Base-by-base conservation (phyloP, 1,140 invertebrate genomes). In the Heliconius himera region DNA sequence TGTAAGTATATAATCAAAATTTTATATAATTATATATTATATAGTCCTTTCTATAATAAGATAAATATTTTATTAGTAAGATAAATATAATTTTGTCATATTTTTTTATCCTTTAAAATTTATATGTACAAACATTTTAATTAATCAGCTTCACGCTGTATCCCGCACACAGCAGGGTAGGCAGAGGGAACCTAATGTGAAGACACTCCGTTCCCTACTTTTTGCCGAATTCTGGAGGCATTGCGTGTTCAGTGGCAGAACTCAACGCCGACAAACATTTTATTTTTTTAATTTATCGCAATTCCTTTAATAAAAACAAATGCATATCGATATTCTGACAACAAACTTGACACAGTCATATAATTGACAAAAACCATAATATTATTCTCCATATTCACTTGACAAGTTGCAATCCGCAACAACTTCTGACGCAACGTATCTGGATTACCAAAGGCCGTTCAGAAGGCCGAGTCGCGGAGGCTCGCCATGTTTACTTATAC, bases 401-500 rank as follows among this genome's bases (percentile, higher is more conserved):
- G 60, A 16, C 1, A 29, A 29, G 60, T 66, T 76, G 74, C 60
- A 76, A 38, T 76, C 51, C 33, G 76, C 76, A 66, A 77, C 71
- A 77, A 77, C 33, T 0, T 51, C 76, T 77, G 76, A 77, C 49
- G 76, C 70, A 77, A 77, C 49, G 9, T 70, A 79, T 79, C 77
- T 41, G 71, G 26, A 70, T 38, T n/a, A 41, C 54, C 71, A 79
- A 66, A 70, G 46, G 41, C 36, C 41, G 22, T 72, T 22, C 56
- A 76, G 74, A 79, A 74, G 78, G 75, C 70, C 33, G 73, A 26
- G 33, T 49, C 38, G 36, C 33, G 73, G 74, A 76, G 78, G 78
- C 78, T 79, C 78, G 78, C 29, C 78, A 36, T 60, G 74, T 73
- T 79, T 75, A 76, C 78, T 56, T 38, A 70, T 79, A 79, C 70